phyloP scores from a whole-genome alignment of 2,113 vertebrate species.

The Scopus umbretta region DNA sequence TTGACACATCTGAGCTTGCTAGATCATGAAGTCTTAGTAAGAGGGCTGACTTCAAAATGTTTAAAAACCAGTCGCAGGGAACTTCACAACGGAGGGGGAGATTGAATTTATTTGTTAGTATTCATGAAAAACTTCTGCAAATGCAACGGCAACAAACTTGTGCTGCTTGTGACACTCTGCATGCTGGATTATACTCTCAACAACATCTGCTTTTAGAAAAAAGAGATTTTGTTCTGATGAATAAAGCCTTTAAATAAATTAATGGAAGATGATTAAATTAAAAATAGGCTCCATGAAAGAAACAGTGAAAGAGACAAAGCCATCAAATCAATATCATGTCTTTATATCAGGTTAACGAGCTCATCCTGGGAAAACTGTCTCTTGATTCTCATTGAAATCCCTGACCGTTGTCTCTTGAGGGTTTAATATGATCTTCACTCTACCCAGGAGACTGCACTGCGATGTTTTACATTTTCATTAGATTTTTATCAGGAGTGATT shows the following conservation, averaged over 20 bases:
- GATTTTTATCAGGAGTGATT: slow-evolving; percentile 39
- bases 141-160: background rate
- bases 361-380: slow-evolving; percentile 16
- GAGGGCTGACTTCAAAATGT: background rate
- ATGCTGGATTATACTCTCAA: background rate
- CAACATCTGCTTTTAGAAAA: background rate
- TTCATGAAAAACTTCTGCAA: background rate
- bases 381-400: slow-evolving; percentile 33
- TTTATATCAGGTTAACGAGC: slow-evolving; percentile 26
- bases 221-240: background rate
- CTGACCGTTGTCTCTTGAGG: background rate
- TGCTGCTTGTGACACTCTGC: background rate
- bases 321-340: background rate
- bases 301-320: background rate
- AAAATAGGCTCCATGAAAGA: background rate
- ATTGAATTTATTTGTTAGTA: background rate
- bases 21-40: background rate
- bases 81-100: background rate
- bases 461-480: slow-evolving; percentile 53
- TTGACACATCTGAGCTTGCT: background rate
- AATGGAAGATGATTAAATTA: slow-evolving; percentile 1
- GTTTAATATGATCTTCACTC: slow-evolving; percentile 8
- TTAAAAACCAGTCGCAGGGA: background rate
- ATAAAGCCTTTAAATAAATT: slow-evolving; percentile 8
- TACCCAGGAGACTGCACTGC: background rate